These are phyloP conservation scores for Sebastes cheni DNA, from an alignment of 2,797 vertebrate species.

Conservation along the genomic window DNA sequence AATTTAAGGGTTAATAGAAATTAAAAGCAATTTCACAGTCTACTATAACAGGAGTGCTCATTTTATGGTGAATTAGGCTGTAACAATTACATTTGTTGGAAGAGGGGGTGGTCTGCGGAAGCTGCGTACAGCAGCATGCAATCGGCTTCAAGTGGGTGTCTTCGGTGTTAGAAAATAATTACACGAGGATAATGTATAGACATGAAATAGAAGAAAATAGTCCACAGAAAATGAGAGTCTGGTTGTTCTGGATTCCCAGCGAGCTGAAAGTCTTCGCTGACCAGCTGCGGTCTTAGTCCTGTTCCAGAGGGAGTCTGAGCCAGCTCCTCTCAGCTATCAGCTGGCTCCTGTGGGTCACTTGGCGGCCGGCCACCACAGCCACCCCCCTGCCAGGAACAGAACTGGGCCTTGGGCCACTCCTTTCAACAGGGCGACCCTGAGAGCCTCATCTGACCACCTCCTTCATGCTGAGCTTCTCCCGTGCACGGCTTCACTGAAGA, in stretches of 20 bases:
- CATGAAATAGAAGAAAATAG: conserved; percentile 4
- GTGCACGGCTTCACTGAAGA: conserved; percentile 51
- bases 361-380: conserved; percentile 23
- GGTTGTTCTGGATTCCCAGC: conserved; percentile 4
- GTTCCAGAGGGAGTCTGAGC: conserved; percentile 39
- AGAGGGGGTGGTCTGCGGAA: conserved; percentile 34
- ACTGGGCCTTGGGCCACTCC: conserved; percentile 23
- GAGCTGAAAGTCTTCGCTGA: conserved; percentile 33
- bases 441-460: conserved; percentile 49
- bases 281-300: conserved; percentile 54
- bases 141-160: conserved; percentile 33
- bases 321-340: conserved; percentile 23
- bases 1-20: conserved; percentile 54
- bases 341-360: conserved; percentile 40
- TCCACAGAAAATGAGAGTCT: conserved; percentile 2
- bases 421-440: not conserved
- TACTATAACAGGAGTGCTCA: conserved; percentile 58
- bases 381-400: conserved; percentile 24
- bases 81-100: conserved; percentile 52
- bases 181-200: conserved; percentile 6
- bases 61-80: conserved; percentile 69
- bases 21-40: conserved; percentile 72
- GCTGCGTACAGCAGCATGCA: conserved; percentile 8
- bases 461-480: conserved; percentile 44
- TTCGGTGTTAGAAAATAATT: conserved; percentile 41